Base-by-base conservation (phyloP, 30 jellyfish, hydroid and myxozoan species). In the Turritopsis rubra region DNA sequence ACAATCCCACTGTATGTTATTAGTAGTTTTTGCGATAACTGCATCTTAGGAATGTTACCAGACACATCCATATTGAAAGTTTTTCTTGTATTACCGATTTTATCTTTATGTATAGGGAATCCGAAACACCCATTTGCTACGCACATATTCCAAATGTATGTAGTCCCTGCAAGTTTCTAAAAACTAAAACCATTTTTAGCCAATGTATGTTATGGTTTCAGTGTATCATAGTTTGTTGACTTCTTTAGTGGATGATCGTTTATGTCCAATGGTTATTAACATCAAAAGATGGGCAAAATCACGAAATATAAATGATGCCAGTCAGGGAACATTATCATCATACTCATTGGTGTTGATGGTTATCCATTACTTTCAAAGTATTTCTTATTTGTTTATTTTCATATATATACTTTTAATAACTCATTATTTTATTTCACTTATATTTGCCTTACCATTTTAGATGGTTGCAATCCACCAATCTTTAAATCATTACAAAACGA, bases 271-370 rank as follows among this genome's bases (percentile, higher is more conserved):
- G 66, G 74, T 93, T 54, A 87, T 87, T 75, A 78, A 84, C 52
- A 81, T 93, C 23, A 93, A 93, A 53, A 68, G 70, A 72, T 93
- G 99, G 99, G 99, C 99, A 30, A 85, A 85, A 41, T 52, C 75
- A 0, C 80, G 89, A 66, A 86, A 90, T 52, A 93, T 93, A 0
- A 93, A 93, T 71, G 96, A 93, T 54, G 99, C 99, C 18, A 83
- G 96, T 81, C 91, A 83, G 71, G 99, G 99, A 26, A 93, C 99
- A 4, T 75, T 93, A 53, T 93, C 99, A 31, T 88, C 97, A 70
- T 93, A 93, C 79, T 93, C 99, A 9, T 85, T 93, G 18, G 96
- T 88, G 18, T 79, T 93, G 31, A 93, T 93, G 99, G 99, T 93
- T 60, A 85, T 93, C 31, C 95, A 93, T 83, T 93, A 28, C 79